A percentile compares a stretch with the other conserved stretches of the same genome.
Conservation (phyloP, 2,888 invertebrate genomes). For the Phania funesta region DNA sequence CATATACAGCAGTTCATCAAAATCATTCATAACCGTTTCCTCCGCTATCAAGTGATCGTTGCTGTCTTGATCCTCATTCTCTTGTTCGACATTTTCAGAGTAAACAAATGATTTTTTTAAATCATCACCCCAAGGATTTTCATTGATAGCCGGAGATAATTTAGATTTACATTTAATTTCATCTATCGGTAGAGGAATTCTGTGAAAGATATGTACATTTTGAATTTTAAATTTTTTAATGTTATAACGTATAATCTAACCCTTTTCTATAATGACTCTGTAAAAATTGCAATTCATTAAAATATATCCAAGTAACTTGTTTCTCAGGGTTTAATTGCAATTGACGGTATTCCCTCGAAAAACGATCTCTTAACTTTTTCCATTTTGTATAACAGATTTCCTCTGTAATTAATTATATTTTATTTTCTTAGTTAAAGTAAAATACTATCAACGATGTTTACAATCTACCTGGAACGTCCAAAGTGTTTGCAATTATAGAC, state of each 20-base stretch:
- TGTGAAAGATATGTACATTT: conserved; percentile 12
- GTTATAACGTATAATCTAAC: conserved; percentile 33
- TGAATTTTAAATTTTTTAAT: neutral
- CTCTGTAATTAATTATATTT: conserved; percentile 68
- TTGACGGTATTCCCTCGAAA: conserved; percentile 75
- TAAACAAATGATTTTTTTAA: conserved; percentile 70
- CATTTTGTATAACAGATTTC: conserved; percentile 75
- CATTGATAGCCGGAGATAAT: conserved; percentile 46
- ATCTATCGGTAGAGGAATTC: conserved; percentile 63
- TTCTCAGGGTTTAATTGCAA: conserved; percentile 71
- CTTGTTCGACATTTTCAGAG: conserved; percentile 47
- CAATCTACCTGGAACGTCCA: conserved; percentile 73
- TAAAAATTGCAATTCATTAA: conserved; percentile 73
- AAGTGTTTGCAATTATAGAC: conserved; percentile 72
- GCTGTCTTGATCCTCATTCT: conserved; percentile 52
- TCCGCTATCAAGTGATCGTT: conserved; percentile 70
- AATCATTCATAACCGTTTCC: conserved; percentile 55
- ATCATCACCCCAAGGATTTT: conserved; percentile 75
- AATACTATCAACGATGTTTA: too few species aligned
- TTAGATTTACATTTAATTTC: conserved; percentile 56
- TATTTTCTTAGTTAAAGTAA: neutral
- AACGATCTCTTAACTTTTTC: conserved; percentile 76
- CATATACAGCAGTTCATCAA: conserved; percentile 61
- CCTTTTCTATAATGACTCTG: conserved; percentile 75
- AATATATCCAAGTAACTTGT: conserved; percentile 74